These are phyloP conservation scores for Leucophenga varia DNA, from an alignment of 1,140 invertebrate genomes.

Conservation along the genomic window DNA sequence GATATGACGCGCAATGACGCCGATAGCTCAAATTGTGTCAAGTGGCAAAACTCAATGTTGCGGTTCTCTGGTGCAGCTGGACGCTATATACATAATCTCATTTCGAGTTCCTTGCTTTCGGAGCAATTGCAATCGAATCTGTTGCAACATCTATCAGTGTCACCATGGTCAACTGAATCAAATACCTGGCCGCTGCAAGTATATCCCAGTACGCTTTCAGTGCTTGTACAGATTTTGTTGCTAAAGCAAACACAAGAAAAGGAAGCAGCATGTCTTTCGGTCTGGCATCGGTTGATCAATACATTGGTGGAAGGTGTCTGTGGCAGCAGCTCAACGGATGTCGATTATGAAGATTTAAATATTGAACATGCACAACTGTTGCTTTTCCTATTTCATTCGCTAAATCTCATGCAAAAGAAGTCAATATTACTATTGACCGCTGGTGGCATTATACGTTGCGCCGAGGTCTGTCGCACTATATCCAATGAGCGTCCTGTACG, in stretches of 20 bases:
- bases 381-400: slow-evolving; percentile 89
- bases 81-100: slow-evolving; percentile 64
- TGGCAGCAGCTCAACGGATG: slow-evolving; percentile 20
- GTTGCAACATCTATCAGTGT: slow-evolving; percentile 74
- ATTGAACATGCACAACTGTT: slow-evolving; percentile 94
- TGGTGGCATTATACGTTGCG: slow-evolving; percentile 67
- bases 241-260: slow-evolving; percentile 82
- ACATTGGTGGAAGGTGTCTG: slow-evolving; percentile 81
- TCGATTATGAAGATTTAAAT: slow-evolving; percentile 73
- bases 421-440: slow-evolving; percentile 82
- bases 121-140: slow-evolving; percentile 72
- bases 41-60: slow-evolving; percentile 54
- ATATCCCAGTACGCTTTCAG: slow-evolving; percentile 80
- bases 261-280: slow-evolving; percentile 83
- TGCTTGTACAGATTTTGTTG: slow-evolving; percentile 71
- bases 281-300: slow-evolving; percentile 86
- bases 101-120: slow-evolving; percentile 70
- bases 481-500: slow-evolving; percentile 47
- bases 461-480: slow-evolving; percentile 64
- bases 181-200: slow-evolving; percentile 81
- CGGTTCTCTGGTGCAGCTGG: slow-evolving; percentile 52
- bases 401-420: slow-evolving; percentile 96
- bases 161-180: slow-evolving; percentile 67
- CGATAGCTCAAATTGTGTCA: slow-evolving; percentile 22
- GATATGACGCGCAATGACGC: slow-evolving; percentile 59